phyloP scores from a whole-genome alignment of 2,113 vertebrate genomes.

The Micronycteris hirsuta region DNA sequence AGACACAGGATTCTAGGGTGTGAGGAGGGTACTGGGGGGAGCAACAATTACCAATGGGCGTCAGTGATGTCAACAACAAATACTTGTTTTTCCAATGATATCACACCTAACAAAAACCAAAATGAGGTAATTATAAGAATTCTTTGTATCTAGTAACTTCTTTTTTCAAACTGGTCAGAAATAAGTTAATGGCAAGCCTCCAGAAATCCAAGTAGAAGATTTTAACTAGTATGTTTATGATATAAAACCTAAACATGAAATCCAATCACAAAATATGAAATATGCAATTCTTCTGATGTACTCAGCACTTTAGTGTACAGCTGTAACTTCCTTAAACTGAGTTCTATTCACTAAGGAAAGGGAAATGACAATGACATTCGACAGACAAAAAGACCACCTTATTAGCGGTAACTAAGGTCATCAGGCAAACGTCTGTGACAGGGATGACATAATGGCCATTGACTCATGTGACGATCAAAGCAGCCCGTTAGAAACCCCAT shows the following conservation, averaged over 20 bases:
- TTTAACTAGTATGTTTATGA: neutral
- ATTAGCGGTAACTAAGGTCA: slow-evolving; percentile 50
- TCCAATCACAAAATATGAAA: neutral
- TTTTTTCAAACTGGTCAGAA: neutral
- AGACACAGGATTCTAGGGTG: neutral
- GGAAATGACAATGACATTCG: slow-evolving; percentile 34
- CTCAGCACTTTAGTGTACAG: neutral
- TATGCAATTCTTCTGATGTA: neutral
- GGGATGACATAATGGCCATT: slow-evolving; percentile 43
- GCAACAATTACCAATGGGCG: neutral
- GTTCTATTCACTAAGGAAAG: slow-evolving; percentile 42
- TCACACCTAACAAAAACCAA: neutral
- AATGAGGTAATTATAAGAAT: neutral
- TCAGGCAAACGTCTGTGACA: slow-evolving; percentile 52
- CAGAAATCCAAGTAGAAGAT: neutral
- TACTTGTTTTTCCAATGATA: neutral
- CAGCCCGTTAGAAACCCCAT: slow-evolving; percentile 43
- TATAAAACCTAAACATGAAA: neutral
- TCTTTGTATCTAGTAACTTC: neutral
- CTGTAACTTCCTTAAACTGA: slow-evolving; percentile 55
- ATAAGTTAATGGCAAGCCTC: neutral
- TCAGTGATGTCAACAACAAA: neutral
- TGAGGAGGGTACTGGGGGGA: neutral
- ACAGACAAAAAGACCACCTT: slow-evolving; percentile 48
- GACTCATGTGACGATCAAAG: slow-evolving; percentile 62